phyloP scores from a whole-genome alignment of 2,797 vertebrate species.

The Melanotaenia nigrans region DNA sequence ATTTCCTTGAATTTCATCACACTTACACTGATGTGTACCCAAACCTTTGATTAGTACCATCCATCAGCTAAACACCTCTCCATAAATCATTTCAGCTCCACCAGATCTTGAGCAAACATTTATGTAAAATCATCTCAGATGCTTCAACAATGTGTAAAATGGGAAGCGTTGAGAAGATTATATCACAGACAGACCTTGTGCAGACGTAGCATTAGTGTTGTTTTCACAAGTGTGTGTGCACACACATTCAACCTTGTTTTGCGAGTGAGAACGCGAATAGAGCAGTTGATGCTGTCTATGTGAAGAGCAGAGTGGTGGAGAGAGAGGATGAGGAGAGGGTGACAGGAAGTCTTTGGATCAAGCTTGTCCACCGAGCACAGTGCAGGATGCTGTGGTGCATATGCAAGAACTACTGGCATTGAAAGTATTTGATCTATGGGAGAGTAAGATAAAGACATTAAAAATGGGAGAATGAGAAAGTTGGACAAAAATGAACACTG shows the following conservation, averaged over 20 bases:
- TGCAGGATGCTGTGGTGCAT: constrained; percentile 43
- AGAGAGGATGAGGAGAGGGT: constrained; percentile 12
- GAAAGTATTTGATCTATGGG: constrained; percentile 16
- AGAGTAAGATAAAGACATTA: constrained; percentile 34
- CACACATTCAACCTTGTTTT: not conserved
- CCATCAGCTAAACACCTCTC: not conserved
- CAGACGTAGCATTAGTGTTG: constrained; percentile 39
- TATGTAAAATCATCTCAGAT: constrained; percentile 29
- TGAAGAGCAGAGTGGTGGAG: constrained; percentile 30
- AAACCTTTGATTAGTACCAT: not conserved
- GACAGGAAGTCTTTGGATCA: constrained; percentile 52
- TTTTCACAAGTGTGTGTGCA: constrained; percentile 16
- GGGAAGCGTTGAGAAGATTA: constrained; percentile 36
- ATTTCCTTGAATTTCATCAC: not conserved
- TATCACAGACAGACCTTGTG: constrained; percentile 54
- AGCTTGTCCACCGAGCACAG: constrained; percentile 51
- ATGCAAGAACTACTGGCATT: constrained; percentile 24
- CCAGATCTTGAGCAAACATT: constrained; percentile 24
- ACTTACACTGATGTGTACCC: not conserved
- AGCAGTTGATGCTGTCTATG: constrained; percentile 45
- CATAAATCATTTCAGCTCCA: constrained; percentile 20
- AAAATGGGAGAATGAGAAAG: constrained; percentile 31
- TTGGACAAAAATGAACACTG: constrained; percentile 26
- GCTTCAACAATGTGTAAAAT: constrained; percentile 38
- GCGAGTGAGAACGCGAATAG: constrained; percentile 8